These are phyloP conservation scores for Euzetes globulus DNA, from an alignment of 2,888 invertebrate species.

Conservation along the genomic window DNA sequence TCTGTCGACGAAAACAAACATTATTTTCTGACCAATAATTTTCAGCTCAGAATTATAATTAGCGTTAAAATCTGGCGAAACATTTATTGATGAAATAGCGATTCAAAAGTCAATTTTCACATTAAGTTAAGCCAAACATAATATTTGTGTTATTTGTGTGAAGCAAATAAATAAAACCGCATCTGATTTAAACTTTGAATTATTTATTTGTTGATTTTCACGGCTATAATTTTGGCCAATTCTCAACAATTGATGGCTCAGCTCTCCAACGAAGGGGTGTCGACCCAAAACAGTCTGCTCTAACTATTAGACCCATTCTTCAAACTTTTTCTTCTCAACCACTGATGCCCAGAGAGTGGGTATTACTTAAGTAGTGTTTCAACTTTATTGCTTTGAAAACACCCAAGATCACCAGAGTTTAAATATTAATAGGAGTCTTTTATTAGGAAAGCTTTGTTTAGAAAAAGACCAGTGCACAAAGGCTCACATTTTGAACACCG, in stretches of 20 bases:
- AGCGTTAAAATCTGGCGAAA: neutral
- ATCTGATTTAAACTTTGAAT: neutral
- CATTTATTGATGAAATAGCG: neutral
- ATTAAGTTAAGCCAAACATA: neutral
- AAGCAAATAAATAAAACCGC: neutral
- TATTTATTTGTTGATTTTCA: neutral
- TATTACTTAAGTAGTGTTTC: too few relatives aligned
- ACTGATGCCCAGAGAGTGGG: too few relatives aligned
- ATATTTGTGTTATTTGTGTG: neutral
- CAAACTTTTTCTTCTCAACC: too few relatives aligned
- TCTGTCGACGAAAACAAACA: constrained; percentile 2
- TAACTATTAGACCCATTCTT: too few relatives aligned
- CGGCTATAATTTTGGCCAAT: neutral
- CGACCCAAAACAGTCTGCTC: too few relatives aligned
- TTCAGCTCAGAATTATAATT: neutral
- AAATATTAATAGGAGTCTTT: too few relatives aligned
- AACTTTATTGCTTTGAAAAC: too few relatives aligned
- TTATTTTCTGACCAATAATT: constrained; percentile 5
- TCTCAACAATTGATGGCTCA: neutral
- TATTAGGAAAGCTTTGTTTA: too few relatives aligned
- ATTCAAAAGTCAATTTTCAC: neutral
- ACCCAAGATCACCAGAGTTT: too few relatives aligned
- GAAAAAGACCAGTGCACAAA: too few relatives aligned
- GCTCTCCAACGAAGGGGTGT: neutral
- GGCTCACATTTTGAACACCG: too few relatives aligned